These are phyloP conservation scores for Mnemiopsis leidyi DNA, from an alignment of 37 sponge, comb jelly and placozoan genomes.

Conservation along the genomic window DNA sequence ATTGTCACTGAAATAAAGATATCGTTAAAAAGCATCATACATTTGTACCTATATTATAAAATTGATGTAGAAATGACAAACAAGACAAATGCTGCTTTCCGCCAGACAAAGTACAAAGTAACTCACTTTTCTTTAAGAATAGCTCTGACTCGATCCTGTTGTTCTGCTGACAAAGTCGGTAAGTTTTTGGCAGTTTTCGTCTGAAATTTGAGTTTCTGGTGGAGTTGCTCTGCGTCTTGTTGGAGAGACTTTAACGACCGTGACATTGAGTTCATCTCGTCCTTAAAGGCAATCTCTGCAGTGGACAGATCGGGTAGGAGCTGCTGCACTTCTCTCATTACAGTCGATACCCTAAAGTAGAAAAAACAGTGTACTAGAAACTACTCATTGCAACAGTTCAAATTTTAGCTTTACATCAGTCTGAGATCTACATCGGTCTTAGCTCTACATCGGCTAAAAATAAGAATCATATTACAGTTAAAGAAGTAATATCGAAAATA, in stretches of 20 bases:
- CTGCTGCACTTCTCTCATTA: slow-evolving; percentile 43
- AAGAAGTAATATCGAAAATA: too few species aligned
- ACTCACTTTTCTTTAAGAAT: slow-evolving; percentile 62
- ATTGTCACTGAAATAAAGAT: slow-evolving; percentile 42
- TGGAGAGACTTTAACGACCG: not conserved
- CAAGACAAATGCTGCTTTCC: too few species aligned
- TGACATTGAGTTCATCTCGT: slow-evolving; percentile 1
- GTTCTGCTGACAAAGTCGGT: not conserved
- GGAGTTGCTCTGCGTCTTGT: slow-evolving; percentile 20
- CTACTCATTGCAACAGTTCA: too few species aligned
- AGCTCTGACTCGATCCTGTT: slow-evolving; percentile 41
- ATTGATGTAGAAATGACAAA: too few species aligned
- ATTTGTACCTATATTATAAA: too few species aligned
- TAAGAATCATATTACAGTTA: too few species aligned
- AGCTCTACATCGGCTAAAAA: too few species aligned
- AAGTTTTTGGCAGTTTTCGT: not conserved
- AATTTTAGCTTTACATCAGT: too few species aligned
- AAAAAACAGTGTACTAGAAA: too few species aligned
- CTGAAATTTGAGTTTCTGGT: slow-evolving; percentile 41
- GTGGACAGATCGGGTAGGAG: slow-evolving; percentile 33
- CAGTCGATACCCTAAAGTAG: slow-evolving; percentile 1
- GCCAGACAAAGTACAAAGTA: not conserved
- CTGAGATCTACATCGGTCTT: too few species aligned
- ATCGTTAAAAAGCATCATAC: too few species aligned
- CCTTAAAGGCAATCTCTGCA: slow-evolving; percentile 19